Conservation (phyloP, 2,113 vertebrate genomes). For the Sphyrna mokarran region DNA sequence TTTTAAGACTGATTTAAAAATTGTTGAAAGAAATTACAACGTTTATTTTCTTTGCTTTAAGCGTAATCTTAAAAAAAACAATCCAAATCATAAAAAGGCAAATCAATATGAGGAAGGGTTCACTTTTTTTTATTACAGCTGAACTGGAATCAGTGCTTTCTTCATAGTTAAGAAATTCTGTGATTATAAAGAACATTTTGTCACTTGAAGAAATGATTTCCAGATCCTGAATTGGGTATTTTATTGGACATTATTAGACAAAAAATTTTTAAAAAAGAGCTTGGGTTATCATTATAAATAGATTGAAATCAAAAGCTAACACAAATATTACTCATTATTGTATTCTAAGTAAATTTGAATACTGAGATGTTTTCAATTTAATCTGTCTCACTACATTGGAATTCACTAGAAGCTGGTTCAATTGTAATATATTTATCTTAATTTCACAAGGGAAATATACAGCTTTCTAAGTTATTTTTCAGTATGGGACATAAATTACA, state of each 20-base stretch:
- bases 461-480: not conserved
- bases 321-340: not conserved
- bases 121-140: not conserved
- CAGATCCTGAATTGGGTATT: not conserved
- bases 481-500: not conserved
- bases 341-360: not conserved
- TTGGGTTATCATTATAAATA: not conserved
- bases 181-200: not conserved
- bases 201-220: not conserved
- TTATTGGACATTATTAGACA: not conserved
- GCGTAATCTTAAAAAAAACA: not conserved
- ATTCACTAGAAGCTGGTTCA: not conserved
- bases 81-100: not conserved
- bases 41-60: not conserved
- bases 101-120: not conserved
- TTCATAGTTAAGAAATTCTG: not conserved
- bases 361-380: not conserved
- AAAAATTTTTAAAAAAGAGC: not conserved
- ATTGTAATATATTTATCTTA: not conserved
- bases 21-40: not conserved
- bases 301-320: not conserved
- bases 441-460: not conserved
- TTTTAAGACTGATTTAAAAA: not conserved
- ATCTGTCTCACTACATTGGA: not conserved
- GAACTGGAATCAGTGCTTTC: not conserved